A percentile compares a stretch with the other conserved stretches of the same genome.
These are phyloP conservation scores for Tyria jacobaeae DNA, from an alignment of 2,888 invertebrate species.

Conservation along the genomic window DNA sequence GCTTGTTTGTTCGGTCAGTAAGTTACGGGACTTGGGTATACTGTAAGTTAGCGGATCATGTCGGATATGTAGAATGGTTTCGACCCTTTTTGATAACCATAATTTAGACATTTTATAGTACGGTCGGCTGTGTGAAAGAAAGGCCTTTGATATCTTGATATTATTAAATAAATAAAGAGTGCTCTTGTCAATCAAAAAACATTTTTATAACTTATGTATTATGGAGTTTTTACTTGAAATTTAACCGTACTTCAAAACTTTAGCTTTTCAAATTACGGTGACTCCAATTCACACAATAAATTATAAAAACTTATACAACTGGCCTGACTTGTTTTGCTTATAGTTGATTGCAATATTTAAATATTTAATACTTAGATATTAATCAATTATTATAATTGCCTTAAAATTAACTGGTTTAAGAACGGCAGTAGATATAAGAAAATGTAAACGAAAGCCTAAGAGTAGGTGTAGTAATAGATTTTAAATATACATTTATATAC, in stretches of 20 bases:
- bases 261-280: neutral
- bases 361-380: no score
- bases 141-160: constrained; percentile 6
- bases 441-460: no score
- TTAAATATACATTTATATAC: no score
- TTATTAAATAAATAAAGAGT: constrained; percentile 1
- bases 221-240: neutral
- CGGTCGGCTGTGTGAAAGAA: constrained; percentile 8
- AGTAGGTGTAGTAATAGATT: no score
- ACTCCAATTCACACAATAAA: neutral
- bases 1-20: constrained; percentile 46
- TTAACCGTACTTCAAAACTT: no score
- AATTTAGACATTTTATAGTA: constrained; percentile 21
- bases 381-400: no score
- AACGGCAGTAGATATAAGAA: no score
- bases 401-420: neutral
- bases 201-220: neutral
- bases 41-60: constrained; percentile 35
- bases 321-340: neutral
- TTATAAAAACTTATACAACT: neutral
- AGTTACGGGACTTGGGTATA: constrained; percentile 29
- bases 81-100: constrained; percentile 28
- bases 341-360: neutral
- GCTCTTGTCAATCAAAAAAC: neutral
- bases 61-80: constrained; percentile 18